Base-by-base conservation (phyloP, 2,113 vertebrate genomes). In the Pogonocichla stellata region DNA sequence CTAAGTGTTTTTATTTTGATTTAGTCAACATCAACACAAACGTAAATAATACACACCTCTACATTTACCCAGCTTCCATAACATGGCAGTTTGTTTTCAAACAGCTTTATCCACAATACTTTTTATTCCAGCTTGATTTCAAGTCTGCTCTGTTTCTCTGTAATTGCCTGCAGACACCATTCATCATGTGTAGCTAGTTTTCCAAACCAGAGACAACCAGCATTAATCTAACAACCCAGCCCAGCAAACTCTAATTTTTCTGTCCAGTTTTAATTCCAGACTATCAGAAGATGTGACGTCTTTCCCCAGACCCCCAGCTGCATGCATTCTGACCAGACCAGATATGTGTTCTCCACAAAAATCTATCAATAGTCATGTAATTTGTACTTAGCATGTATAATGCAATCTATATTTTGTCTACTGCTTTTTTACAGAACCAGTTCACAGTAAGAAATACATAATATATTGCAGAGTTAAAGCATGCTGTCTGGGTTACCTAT, bases 391-490 rank as follows among this genome's bases (percentile, higher is more conserved):
- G 20, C 31, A n/a, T 26, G 3, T 24, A 20, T n/a, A 56, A 54
- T 5, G 4, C 12, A 45, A 40, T 43, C 11, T 73, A 16, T 24
- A 3, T 14, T 69, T 86, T 86, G 16, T 9, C 9, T 36, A 14
- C 16, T 60, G 5, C 9, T 56, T 54, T 54, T 58, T 92, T 40
- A 45, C 15, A 28, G 19, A 80, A 53, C 3, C 7, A 6, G 29
- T 38, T 80, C 15, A 66, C 24, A 48, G 36, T 38, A 43, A 38
- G 33, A 78, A 60, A 82, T n/a, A 31, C 1, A 3, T 19, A 40
- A 40, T 2, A 50, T 0, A 2, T 33, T 47, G 7, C 12, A 36
- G 3, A 50, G 23, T 60, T 79, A 60, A 60, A 4, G 2, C 42
- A 36, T 48, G 71, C 38, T 69, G 20, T 38, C 33, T 73, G 4